These are phyloP conservation scores for Drosophila cognata DNA, from an alignment of 2,888 invertebrate species.

Conservation along the genomic window DNA sequence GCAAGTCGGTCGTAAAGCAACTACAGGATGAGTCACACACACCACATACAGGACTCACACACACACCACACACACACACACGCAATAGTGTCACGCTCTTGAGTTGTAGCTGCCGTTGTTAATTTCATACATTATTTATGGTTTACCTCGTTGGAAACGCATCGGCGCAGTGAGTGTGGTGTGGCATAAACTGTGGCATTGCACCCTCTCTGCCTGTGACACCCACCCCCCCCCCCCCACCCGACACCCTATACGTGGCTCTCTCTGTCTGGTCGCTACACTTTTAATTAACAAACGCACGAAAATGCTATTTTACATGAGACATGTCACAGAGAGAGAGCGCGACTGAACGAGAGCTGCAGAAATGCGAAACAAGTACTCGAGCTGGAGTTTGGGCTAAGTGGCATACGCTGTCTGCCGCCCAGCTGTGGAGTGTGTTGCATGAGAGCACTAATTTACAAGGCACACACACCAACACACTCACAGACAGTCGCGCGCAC, in stretches of 20 bases:
- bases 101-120: constrained; percentile 67
- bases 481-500: constrained; percentile 25
- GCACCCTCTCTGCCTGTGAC: constrained; percentile 44
- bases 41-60: background rate
- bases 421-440: constrained; percentile 26
- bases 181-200: constrained; percentile 35
- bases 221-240: background rate
- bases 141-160: constrained; percentile 81
- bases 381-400: constrained; percentile 33
- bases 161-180: constrained; percentile 41
- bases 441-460: constrained; percentile 50
- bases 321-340: constrained; percentile 44
- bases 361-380: background rate
- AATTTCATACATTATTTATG: constrained; percentile 84
- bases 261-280: constrained; percentile 28
- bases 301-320: constrained; percentile 73
- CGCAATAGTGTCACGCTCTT: constrained; percentile 51
- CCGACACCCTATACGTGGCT: background rate
- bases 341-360: background rate
- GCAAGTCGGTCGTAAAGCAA: constrained; percentile 6
- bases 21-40: constrained; percentile 32
- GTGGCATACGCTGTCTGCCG: constrained; percentile 52
- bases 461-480: constrained; percentile 19
- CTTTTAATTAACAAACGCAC: constrained; percentile 80
- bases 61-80: constrained; percentile 3